Percentiles rank a stretch among this genome's conserved stretches.
phyloP scores from a whole-genome alignment of 1,140 invertebrate genomes.

The Hesperophylax magnus region DNA sequence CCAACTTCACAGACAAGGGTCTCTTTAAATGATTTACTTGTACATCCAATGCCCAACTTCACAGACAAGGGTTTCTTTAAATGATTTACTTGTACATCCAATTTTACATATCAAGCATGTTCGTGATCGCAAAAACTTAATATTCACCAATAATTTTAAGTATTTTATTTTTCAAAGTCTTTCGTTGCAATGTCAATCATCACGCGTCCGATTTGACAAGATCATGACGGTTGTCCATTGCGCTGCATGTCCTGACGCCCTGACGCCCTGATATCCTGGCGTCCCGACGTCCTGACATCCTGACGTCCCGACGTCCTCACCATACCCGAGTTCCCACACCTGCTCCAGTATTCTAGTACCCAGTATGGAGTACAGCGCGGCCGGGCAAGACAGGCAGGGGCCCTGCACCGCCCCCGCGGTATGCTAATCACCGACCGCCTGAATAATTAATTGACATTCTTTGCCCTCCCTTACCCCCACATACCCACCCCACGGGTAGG shows the following conservation, averaged over 20 bases:
- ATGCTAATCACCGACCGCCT: slow-evolving; percentile 58
- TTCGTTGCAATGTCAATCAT: background rate
- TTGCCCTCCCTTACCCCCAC: slow-evolving; percentile 11
- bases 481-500: background rate
- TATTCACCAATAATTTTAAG: too few relatives aligned
- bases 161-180: background rate
- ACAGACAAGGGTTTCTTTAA: too few relatives aligned
- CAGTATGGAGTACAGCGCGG: background rate
- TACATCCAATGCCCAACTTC: too few relatives aligned
- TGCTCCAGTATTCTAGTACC: background rate
- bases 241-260: background rate
- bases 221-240: background rate
- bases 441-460: slow-evolving; percentile 59
- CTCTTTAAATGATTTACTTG: too few relatives aligned
- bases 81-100: too few relatives aligned
- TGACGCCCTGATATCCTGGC: background rate
- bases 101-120: too few relatives aligned
- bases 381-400: background rate
- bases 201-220: background rate
- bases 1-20: too few relatives aligned
- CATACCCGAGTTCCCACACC: too few relatives aligned
- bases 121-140: too few relatives aligned
- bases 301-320: too few relatives aligned
- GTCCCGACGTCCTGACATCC: background rate
- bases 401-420: slow-evolving; percentile 40